Conservation (phyloP, 2,888 invertebrate species). For the Acanthosepion lycidas region DNA sequence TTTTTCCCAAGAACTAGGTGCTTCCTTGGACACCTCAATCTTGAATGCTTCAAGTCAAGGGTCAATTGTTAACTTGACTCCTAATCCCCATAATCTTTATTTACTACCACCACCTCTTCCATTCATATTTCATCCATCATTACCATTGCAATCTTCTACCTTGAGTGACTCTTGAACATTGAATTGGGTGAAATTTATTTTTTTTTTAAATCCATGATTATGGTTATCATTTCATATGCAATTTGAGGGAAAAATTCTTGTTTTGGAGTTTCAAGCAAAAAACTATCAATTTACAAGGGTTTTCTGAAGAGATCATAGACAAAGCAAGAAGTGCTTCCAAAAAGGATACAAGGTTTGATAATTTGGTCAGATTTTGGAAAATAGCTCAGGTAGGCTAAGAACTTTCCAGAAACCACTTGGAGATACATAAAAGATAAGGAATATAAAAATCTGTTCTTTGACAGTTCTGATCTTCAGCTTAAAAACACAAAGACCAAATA, state of each 20-base stretch:
- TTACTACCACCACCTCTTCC: too few relatives aligned
- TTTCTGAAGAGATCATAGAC: too few relatives aligned
- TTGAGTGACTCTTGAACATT: neutral
- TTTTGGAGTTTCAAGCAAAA: neutral
- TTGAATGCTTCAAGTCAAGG: too few relatives aligned
- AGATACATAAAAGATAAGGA: too few relatives aligned
- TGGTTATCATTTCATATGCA: neutral
- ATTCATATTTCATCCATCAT: too few relatives aligned
- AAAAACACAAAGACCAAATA: neutral
- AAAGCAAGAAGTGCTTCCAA: neutral
- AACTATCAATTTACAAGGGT: neutral
- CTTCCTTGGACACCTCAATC: too few relatives aligned
- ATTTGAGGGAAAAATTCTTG: neutral
- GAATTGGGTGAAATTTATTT: neutral
- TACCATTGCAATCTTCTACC: too few relatives aligned
- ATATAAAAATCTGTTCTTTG: neutral
- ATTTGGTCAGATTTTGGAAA: too few relatives aligned
- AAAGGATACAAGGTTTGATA: neutral
- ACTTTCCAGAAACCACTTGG: neutral
- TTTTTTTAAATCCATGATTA: neutral
- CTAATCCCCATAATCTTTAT: too few relatives aligned
- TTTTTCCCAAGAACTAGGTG: too few relatives aligned
- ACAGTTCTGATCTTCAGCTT: too few relatives aligned
- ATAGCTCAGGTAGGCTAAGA: neutral
- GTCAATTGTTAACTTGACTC: too few relatives aligned